Evolutionary conservation across 2,113 vertebrate species (phyloP).

Genomic region (Stomatorhinus ivindoensis): DNA sequence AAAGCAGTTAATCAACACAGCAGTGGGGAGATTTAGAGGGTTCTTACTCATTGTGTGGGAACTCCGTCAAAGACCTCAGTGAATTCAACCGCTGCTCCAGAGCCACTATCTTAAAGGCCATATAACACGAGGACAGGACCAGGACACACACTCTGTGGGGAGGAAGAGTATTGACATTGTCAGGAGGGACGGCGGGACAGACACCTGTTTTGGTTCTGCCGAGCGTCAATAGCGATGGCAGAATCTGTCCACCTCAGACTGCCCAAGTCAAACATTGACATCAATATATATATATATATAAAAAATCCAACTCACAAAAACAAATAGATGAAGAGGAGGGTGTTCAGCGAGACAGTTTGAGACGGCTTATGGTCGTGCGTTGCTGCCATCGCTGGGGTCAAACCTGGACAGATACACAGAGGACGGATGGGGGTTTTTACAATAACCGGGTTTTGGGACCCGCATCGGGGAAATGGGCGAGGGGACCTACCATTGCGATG

Average conservation of each 20-base stretch:
- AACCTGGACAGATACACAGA: conserved; percentile 42
- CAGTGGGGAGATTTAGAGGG: background rate
- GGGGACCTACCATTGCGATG: conserved; percentile 54
- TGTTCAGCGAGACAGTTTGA: conserved; percentile 58
- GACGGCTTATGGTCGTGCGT: conserved; percentile 51
- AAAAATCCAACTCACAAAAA: conserved; percentile 72
- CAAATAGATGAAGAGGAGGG: conserved; percentile 75
- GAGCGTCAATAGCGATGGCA: background rate
- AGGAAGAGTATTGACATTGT: conserved; percentile 4
- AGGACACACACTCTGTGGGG: conserved; percentile 69
- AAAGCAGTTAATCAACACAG: background rate
- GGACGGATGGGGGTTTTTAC: background rate
- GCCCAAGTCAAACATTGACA: too few relatives aligned
- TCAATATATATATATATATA: background rate
- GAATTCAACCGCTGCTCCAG: conserved; percentile 76
- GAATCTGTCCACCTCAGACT: background rate
- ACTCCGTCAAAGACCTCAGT: conserved; percentile 59
- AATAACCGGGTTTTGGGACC: background rate
- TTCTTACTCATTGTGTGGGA: conserved; percentile 65
- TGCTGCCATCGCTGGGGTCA: conserved; percentile 40
- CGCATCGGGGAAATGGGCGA: background rate
- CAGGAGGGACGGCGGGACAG: background rate
- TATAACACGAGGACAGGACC: conserved; percentile 85
- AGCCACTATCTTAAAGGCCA: conserved; percentile 80
- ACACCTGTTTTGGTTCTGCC: background rate